Evolutionary conservation across 2,797 vertebrate species (phyloP), one percentile per base, ranked within the genome.

Genomic region (Mastacembelus armatus): DNA sequence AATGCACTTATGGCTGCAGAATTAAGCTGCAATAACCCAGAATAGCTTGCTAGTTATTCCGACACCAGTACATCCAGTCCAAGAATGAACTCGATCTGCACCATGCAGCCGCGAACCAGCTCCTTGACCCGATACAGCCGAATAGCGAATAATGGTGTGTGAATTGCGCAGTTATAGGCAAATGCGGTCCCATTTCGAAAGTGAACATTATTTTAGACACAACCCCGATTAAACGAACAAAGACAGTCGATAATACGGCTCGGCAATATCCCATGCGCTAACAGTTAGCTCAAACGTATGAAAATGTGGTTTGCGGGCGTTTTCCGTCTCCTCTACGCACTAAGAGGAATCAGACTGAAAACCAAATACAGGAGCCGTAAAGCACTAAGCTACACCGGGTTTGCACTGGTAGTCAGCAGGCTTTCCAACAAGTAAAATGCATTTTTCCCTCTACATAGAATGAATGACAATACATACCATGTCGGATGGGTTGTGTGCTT

Each of bases 401-500:
- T 16, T 30, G 4, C 38, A 15, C 18, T 24, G 5, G 2, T 5
- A 56, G 4, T 1, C 18, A 39, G 0, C 24, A 27, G 5, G 7
- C 10, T 42, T 16, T 0, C 0, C 0, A 5, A 8, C 1, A 49
- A 22, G 54, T 63, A 51, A 67, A 69, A 29, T 5, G 2, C 29
- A 18, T 50, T 67, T 40, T 0, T 10, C 10, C 12, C 3, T 6
- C 1, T 12, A 38, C n/a, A 6, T 4, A 60, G 66, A 88, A 85
- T 89, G 80, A 88, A 84, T 79, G 66, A 29, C 30, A 10, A 86
- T 92, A 93, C 93, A 9, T 91, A 94, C 93, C 93, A 94, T 94
- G 78, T 89, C 81, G 77, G 85, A 68, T 33, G 72, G 86, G 74
- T 85, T 78, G 82, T 87, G 84, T 81, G 88, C 85, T 83, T 77